Evolutionary conservation across 2,888 invertebrate genomes (phyloP).

Genomic region (Proisotoma minuta): DNA sequence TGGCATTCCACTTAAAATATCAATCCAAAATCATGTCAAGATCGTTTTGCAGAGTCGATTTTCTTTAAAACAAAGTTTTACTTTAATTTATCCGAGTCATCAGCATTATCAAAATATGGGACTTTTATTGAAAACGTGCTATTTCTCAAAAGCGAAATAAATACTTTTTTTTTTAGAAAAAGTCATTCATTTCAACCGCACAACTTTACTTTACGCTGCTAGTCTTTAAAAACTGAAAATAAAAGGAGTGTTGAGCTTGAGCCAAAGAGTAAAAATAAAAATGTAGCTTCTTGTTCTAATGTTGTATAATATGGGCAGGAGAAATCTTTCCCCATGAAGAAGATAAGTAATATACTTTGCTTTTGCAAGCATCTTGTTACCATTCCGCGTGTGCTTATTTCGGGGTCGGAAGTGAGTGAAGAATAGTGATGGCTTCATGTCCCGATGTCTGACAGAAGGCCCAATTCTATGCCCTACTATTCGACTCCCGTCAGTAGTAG

Average conservation of each 20-base stretch:
- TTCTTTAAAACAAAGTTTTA: neutral
- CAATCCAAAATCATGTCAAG: neutral
- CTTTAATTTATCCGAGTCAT: too few relatives aligned
- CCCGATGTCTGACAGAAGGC: constrained; percentile 11
- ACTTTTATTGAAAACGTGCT: too few relatives aligned
- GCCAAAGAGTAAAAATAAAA: constrained; percentile 43
- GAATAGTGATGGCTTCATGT: constrained; percentile 7
- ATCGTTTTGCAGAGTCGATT: neutral
- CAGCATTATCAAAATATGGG: too few relatives aligned
- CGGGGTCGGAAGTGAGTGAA: neutral
- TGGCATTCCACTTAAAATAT: too few relatives aligned
- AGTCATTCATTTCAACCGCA: too few relatives aligned
- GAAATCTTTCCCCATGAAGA: neutral
- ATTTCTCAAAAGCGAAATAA: too few relatives aligned
- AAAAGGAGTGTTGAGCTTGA: constrained; percentile 29
- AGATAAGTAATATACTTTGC: neutral
- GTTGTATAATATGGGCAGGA: neutral
- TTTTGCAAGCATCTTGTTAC: neutral
- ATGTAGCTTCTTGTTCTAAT: constrained; percentile 30
- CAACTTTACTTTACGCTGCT: neutral
- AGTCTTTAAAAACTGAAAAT: constrained; percentile 20
- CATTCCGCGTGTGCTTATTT: neutral
- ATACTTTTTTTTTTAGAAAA: too few relatives aligned
- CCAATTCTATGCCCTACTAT: neutral
- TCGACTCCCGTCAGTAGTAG: neutral